Base-by-base conservation (phyloP, 2,113 vertebrate genomes). In the Lamprotornis superbus region DNA sequence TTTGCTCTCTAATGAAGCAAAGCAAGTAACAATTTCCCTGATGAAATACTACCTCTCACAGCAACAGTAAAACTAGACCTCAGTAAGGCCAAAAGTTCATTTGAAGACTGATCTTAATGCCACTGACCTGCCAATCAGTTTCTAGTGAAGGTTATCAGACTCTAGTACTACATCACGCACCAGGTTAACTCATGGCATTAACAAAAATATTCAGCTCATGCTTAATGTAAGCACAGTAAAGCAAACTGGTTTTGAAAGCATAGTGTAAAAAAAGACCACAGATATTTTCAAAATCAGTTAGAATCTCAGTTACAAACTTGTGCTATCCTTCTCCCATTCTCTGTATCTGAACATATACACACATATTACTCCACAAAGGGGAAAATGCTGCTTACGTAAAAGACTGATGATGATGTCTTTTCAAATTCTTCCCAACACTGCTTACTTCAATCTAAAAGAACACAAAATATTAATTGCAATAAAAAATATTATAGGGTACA, bases 381-480 rank as follows among this genome's bases (percentile, higher is more conserved):
- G 15, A 88, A 90, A 68, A 85, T 6, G 7, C 5, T 79, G 74
- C 98, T 98, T 98, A 98, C 98, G 4, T 97, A 90, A 98, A 98
- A 61, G 95, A 97, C 44, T 98, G 98, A 94, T 97, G 97, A 59
- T 92, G 95, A 64, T 84, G 55, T 46, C 71, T 96, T 91, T 94
- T 91, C 96, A 98, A 92, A 80, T 98, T 97, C 93, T 95, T 97
- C 70, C 97, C 98, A 68, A 92, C 37, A 61, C 53, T 97, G 86
- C 94, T 94, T 83, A 97, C 93, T 46, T 98, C 96, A 12, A 98
- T 97, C 98, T 98, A 71, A 44, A 90, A 94, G 30, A 85, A 71
- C 46, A 96, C 10, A 97, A 75, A 93, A 68, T n/a, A 75, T 95
- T 73, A 85, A 65, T 90, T 68, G 39, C 5, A 65, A 40, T 52